phyloP scores from a whole-genome alignment of 2,113 vertebrate genomes.

The Nibea albiflora region DNA sequence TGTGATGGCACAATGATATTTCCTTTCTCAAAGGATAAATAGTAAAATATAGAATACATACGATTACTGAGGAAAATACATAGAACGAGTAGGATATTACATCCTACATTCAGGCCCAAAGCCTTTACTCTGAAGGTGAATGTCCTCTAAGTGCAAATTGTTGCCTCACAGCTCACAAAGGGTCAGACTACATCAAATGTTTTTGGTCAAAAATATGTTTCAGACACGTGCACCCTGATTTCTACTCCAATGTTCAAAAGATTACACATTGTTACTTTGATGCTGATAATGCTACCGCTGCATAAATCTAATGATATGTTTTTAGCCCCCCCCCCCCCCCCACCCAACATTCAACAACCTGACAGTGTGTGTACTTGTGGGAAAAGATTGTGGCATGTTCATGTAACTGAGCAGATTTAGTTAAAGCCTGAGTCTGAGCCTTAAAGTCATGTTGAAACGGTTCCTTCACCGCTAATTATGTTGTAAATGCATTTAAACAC shows the following conservation, averaged over 20 bases:
- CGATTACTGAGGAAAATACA: constrained; percentile 38
- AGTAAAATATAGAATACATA: constrained; percentile 38
- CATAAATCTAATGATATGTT: constrained; percentile 1
- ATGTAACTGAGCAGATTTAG: neutral
- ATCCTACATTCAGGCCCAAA: constrained; percentile 67
- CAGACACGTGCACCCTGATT: constrained; percentile 12
- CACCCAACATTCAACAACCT: neutral
- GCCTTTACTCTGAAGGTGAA: constrained; percentile 48
- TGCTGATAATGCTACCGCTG: neutral
- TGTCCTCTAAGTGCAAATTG: constrained; percentile 77
- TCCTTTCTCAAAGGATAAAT: constrained; percentile 58
- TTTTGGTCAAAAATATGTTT: constrained; percentile 49
- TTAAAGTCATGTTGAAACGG: neutral
- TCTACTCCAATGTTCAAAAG: neutral
- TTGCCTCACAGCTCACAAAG: constrained; percentile 65
- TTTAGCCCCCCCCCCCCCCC: neutral
- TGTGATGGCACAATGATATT: constrained; percentile 70
- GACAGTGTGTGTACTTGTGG: neutral
- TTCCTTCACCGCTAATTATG: neutral
- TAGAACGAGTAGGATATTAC: constrained; percentile 41
- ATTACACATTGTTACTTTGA: constrained; percentile 3
- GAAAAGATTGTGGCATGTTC: neutral
- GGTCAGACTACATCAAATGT: constrained; percentile 8
- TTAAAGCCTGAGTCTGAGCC: constrained; percentile 5
- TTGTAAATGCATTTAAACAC: neutral